A percentile compares a stretch with the other conserved stretches of the same genome.
Conservation (phyloP, 2,797 vertebrate genomes). For the Syngnathus rostellatus region DNA sequence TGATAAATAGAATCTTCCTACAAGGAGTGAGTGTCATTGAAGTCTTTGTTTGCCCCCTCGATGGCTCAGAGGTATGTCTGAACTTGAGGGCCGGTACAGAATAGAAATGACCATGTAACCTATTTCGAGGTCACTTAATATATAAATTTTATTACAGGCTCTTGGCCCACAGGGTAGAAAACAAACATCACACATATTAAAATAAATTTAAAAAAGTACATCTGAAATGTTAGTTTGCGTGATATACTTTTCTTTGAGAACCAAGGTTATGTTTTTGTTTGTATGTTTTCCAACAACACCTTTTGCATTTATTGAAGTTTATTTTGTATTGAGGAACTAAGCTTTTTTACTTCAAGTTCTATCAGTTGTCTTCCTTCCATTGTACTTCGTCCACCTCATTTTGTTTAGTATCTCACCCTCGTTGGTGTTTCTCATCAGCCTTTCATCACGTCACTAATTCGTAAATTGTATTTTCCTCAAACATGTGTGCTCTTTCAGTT, state of each 20-base stretch:
- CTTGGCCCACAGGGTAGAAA: too few relatives aligned
- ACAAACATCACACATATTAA: too few relatives aligned
- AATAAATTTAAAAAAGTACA: too few relatives aligned
- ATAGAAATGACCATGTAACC: conserved; percentile 64
- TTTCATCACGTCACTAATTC: too few relatives aligned
- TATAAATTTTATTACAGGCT: too few relatives aligned
- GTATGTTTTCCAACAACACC: conserved; percentile 64
- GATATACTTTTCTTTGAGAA: conserved; percentile 63
- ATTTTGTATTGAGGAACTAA: conserved; percentile 41
- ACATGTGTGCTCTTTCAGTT: too few relatives aligned
- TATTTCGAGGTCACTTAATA: conserved; percentile 67
- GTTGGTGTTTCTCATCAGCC: too few relatives aligned
- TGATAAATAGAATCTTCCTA: conserved; percentile 60
- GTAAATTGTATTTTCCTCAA: too few relatives aligned
- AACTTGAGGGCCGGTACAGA: conserved; percentile 58
- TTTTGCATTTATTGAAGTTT: conserved; percentile 39
- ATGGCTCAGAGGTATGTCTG: conserved; percentile 52
- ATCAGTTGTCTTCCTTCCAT: too few relatives aligned
- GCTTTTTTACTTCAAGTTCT: conserved; percentile 26
- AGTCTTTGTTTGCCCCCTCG: conserved; percentile 63
- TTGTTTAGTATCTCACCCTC: too few relatives aligned
- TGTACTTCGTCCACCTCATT: too few relatives aligned
- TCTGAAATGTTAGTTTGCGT: conserved; percentile 44
- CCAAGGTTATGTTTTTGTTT: conserved; percentile 51
- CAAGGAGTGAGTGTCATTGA: conserved; percentile 58